phyloP scores from a whole-genome alignment of 2,113 vertebrate genomes.

The Alces alces region DNA sequence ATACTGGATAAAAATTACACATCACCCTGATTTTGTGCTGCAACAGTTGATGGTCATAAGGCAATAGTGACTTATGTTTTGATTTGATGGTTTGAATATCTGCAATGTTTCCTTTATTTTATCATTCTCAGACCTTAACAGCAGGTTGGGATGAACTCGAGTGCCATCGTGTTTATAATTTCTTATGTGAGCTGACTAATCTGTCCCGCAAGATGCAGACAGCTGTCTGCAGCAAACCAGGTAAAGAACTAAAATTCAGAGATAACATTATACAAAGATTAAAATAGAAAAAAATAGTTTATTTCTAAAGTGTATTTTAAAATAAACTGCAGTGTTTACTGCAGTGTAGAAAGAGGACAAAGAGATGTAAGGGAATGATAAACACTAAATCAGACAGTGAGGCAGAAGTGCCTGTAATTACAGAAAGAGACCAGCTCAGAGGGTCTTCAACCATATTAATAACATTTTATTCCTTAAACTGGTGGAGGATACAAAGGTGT shows the following conservation, averaged over 20 bases:
- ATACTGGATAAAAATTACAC: background rate
- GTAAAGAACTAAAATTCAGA: conserved; percentile 72
- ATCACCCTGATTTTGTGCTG: background rate
- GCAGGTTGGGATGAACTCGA: conserved; percentile 93
- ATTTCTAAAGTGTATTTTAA: conserved; percentile 1
- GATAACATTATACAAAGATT: background rate
- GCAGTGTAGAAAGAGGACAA: background rate
- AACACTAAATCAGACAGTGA: background rate
- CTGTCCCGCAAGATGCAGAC: conserved; percentile 83
- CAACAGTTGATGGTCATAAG: background rate
- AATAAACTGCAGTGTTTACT: background rate
- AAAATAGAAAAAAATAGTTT: background rate
- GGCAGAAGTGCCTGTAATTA: background rate
- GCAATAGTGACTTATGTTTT: background rate
- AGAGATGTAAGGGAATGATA: conserved; percentile 8
- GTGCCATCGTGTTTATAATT: conserved; percentile 89
- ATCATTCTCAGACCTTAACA: conserved; percentile 83
- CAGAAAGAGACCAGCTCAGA: background rate
- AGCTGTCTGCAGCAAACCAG: conserved; percentile 84
- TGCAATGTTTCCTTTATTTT: background rate
- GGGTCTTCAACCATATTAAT: background rate
- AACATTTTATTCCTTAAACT: background rate
- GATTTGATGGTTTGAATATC: background rate
- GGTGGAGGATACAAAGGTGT: background rate
- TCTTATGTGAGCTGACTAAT: conserved; percentile 85